Base-by-base conservation (phyloP, 2,113 vertebrate genomes). In the Oryzias celebensis region DNA sequence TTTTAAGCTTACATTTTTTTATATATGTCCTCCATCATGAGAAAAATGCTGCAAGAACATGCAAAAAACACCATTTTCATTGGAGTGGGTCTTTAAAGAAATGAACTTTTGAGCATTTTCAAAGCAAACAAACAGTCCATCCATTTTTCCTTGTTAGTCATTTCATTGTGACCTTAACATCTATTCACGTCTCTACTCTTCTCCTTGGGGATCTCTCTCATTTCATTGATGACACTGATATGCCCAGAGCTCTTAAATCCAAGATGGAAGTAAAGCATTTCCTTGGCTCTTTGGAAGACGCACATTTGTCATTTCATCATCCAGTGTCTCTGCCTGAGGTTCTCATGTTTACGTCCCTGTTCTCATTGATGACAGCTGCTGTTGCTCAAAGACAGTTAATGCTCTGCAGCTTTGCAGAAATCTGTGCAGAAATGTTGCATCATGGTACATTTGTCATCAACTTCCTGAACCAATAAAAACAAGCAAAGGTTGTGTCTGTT, bases 221-320 rank as follows among this genome's bases (percentile, higher is more conserved):
- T 89, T 87, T 87, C 84, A 80, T 52, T 57, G 52, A 52, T 61
- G 88, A 71, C 66, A 87, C 63, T 51, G 84, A 89, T 89, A 88
- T 75, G 63, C 82, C 84, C 78, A 66, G 52, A 75, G 82, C 71
- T 76, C 78, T 64, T 8, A 20, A 67, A 56, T 52, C 60, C 53
- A 83, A 86, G 87, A 71, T 72, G 80, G 65, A 52, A 55, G 56
- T 20, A 31, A 75, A 78, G 62, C 78, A 12, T 36, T 84, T 80
- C 68, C 73, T 62, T 59, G 58, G 51, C 70, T 81, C 67, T 69
- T 75, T 44, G 41, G 77, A 52, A 81, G 68, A 79, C 65, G 54
- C 59, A 23, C 41, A 1, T 65, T 60, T 46, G 65, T 58, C 31
- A 36, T 62, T 56, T 78, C 53, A 73, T 64, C 54, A 52, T 43